Conservation (phyloP, 2,888 invertebrate species). For the Pollenia angustigena region DNA sequence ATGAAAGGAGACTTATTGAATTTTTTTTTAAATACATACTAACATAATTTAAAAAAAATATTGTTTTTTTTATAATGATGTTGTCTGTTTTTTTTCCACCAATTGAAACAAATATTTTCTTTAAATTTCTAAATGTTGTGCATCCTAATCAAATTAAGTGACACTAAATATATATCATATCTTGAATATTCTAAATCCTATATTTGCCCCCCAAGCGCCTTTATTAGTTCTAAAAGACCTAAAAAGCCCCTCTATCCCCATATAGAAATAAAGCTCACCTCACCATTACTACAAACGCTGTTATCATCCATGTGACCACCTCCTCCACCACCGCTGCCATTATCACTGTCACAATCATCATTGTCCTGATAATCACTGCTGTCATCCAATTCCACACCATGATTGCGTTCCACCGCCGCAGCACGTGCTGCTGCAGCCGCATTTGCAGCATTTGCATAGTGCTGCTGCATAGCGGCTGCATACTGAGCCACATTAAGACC, state of each 20-base stretch:
- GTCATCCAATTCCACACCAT: slow-evolving; percentile 79
- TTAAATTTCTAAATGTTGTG: no score
- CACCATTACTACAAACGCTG: slow-evolving; percentile 84
- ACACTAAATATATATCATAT: no score
- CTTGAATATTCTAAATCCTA: neutral
- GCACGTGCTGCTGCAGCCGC: slow-evolving; percentile 80
- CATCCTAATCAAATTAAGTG: no score
- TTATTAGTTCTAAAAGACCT: slow-evolving; percentile 34
- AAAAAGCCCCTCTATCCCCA: slow-evolving; percentile 63
- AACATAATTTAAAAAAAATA: no score
- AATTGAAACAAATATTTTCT: no score
- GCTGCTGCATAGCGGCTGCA: slow-evolving; percentile 82
- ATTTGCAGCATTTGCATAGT: slow-evolving; percentile 80
- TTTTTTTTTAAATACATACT: no score
- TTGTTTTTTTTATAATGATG: no score
- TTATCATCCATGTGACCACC: slow-evolving; percentile 81
- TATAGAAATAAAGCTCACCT: slow-evolving; percentile 83
- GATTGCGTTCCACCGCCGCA: slow-evolving; percentile 78
- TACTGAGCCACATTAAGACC: slow-evolving; percentile 81
- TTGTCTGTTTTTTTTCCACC: no score
- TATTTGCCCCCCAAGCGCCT: neutral
- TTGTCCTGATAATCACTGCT: slow-evolving; percentile 82
- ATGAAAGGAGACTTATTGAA: no score
- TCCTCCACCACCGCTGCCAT: slow-evolving; percentile 77
- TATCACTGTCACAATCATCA: slow-evolving; percentile 82